A percentile compares a stretch with the other conserved stretches of the same genome.
Conservation (phyloP, 2,888 invertebrate species). For the Amiota communis region DNA sequence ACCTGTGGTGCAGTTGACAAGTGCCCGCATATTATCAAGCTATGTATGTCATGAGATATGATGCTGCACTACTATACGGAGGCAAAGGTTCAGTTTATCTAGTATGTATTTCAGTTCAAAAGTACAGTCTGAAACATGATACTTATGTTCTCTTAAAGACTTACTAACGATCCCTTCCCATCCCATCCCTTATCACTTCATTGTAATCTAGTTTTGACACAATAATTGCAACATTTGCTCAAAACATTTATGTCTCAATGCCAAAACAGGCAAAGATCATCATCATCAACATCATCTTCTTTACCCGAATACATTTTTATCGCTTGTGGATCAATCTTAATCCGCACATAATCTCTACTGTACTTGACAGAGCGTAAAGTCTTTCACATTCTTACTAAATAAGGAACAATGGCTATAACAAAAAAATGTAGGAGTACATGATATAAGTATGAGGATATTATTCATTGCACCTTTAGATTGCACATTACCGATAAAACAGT, state of each 20-base stretch:
- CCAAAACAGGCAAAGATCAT: constrained; percentile 39
- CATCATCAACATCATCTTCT: not conserved
- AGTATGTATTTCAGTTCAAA: constrained; percentile 26
- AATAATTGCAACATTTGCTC: constrained; percentile 30
- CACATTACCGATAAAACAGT: constrained; percentile 48
- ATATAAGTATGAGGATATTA: not conserved
- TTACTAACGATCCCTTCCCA: constrained; percentile 43
- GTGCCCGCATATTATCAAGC: constrained; percentile 13
- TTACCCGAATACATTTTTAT: constrained; percentile 35
- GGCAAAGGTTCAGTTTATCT: constrained; percentile 22
- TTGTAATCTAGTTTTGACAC: constrained; percentile 41
- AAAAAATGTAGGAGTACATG: constrained; percentile 6
- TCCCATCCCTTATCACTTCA: constrained; percentile 54
- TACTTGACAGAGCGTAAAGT: not conserved
- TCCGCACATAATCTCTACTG: constrained; percentile 20
- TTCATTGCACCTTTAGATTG: constrained; percentile 46
- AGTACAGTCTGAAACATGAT: constrained; percentile 30
- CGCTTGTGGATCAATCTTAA: constrained; percentile 22
- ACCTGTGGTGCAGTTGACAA: constrained; percentile 30
- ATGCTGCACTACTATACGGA: constrained; percentile 27
- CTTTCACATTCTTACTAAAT: not conserved
- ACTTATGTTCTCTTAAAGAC: constrained; percentile 21
- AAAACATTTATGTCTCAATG: constrained; percentile 45
- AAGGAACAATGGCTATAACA: not conserved
- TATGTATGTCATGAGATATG: constrained; percentile 28